Percentiles rank a stretch among this genome's conserved stretches.
These are phyloP conservation scores for Thecophora atra DNA, from an alignment of 2,888 invertebrate species.

Conservation along the genomic window DNA sequence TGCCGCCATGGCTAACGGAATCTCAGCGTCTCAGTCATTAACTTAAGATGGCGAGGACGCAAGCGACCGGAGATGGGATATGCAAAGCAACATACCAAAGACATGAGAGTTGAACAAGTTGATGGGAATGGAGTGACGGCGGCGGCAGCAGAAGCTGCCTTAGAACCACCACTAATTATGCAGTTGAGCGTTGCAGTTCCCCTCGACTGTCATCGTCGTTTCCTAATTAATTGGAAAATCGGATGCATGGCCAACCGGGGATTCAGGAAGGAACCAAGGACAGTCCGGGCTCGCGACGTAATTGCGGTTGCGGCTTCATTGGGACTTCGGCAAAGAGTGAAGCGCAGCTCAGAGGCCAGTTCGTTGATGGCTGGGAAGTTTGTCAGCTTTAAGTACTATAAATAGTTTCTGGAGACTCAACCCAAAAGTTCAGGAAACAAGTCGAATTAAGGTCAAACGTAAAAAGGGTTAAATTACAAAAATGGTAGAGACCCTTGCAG, in stretches of 20 bases:
- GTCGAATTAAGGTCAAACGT: not conserved
- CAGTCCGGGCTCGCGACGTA: slow-evolving; percentile 14
- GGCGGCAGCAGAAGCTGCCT: not conserved
- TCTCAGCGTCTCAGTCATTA: slow-evolving; percentile 25
- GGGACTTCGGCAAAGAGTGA: not conserved
- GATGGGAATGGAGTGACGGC: not conserved
- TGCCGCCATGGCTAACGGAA: slow-evolving; percentile 21
- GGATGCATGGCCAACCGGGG: slow-evolving; percentile 5
- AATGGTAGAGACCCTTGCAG: no score
- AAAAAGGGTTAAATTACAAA: no score
- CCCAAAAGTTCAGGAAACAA: not conserved
- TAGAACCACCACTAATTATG: not conserved
- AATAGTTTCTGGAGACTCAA: not conserved
- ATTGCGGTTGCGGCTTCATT: not conserved
- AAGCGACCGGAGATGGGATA: not conserved
- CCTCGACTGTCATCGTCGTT: slow-evolving; percentile 39
- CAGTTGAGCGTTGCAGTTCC: slow-evolving; percentile 1
- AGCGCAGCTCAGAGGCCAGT: no score
- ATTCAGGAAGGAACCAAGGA: slow-evolving; percentile 15
- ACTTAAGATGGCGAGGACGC: slow-evolving; percentile 11
- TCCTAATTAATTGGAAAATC: slow-evolving; percentile 42
- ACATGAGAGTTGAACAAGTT: not conserved
- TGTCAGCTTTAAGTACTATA: not conserved
- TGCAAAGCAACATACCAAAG: not conserved
- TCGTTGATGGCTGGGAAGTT: not conserved